These are phyloP conservation scores for Ceratoteleas bidentatus DNA, from an alignment of 1,140 invertebrate genomes.

Conservation along the genomic window DNA sequence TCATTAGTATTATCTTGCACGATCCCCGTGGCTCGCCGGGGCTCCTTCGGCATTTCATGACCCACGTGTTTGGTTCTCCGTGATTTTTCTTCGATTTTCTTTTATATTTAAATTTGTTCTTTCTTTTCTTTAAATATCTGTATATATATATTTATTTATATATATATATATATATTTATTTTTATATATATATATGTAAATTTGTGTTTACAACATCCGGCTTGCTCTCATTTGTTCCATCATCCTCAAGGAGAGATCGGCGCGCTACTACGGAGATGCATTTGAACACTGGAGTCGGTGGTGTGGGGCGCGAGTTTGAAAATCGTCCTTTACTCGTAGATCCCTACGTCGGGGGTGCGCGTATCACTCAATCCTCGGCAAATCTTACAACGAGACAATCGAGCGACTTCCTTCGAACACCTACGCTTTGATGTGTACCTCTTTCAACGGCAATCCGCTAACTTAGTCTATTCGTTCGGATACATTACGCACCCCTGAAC, in stretches of 20 bases:
- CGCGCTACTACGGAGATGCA: conserved; percentile 70
- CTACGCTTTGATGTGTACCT: conserved; percentile 26
- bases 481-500: no score
- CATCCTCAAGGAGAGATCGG: conserved; percentile 68
- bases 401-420: conserved; percentile 9
- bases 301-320: conserved; percentile 73
- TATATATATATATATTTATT: conserved; percentile 25
- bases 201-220: conserved; percentile 50
- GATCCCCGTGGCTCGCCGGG: conserved; percentile 73
- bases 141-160: conserved; percentile 30
- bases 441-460: no score
- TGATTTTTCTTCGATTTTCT: conserved; percentile 14
- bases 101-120: conserved; percentile 28
- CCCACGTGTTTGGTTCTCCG: conserved; percentile 27
- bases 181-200: conserved; percentile 37
- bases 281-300: conserved; percentile 81
- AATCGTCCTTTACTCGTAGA: conserved; percentile 68
- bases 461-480: no score
- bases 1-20: conserved; percentile 78
- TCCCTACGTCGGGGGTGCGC: conserved; percentile 73
- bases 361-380: conserved; percentile 10
- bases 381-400: conserved; percentile 5
- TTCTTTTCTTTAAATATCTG: conserved; percentile 33
- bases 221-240: conserved; percentile 50
- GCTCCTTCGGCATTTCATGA: conserved; percentile 62